Conservation (phyloP, 1,140 invertebrate species). For the Hyposmocoma kahamanoa region DNA sequence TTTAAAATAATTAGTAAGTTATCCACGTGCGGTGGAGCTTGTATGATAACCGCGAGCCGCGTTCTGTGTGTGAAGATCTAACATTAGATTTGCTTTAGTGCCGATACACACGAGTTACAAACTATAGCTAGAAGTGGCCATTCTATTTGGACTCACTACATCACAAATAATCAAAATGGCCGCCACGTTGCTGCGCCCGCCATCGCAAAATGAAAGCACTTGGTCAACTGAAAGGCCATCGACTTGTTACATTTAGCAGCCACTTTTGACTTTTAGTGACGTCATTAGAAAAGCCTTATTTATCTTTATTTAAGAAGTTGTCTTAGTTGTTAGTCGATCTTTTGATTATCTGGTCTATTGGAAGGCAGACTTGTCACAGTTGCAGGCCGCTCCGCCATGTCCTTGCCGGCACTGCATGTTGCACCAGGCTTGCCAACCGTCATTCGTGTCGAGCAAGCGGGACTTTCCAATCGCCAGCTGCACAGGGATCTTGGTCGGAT, state of each 20-base stretch:
- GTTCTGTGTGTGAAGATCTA: too few species aligned
- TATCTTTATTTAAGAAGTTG: not conserved
- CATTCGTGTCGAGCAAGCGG: slow-evolving; percentile 29
- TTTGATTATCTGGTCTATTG: slow-evolving; percentile 18
- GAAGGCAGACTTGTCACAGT: slow-evolving; percentile 71
- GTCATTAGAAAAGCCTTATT: not conserved
- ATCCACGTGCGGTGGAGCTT: too few species aligned
- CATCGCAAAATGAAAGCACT: too few species aligned
- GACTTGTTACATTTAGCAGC: not conserved
- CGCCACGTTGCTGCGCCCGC: too few species aligned
- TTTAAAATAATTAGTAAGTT: too few species aligned
- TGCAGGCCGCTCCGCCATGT: slow-evolving; percentile 73
- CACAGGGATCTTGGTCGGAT: not conserved
- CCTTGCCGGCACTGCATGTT: slow-evolving; percentile 67
- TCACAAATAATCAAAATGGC: too few species aligned
- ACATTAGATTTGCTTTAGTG: too few species aligned
- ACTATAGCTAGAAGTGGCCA: too few species aligned
- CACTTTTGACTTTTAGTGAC: not conserved
- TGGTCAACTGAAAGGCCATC: not conserved
- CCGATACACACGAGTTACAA: too few species aligned
- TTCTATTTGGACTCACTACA: too few species aligned
- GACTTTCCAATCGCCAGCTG: not conserved
- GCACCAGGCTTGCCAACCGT: slow-evolving; percentile 74
- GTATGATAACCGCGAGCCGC: too few species aligned
- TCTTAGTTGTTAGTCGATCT: not conserved